Conservation (phyloP, 2,888 invertebrate genomes). For the Tetropium fuscum region DNA sequence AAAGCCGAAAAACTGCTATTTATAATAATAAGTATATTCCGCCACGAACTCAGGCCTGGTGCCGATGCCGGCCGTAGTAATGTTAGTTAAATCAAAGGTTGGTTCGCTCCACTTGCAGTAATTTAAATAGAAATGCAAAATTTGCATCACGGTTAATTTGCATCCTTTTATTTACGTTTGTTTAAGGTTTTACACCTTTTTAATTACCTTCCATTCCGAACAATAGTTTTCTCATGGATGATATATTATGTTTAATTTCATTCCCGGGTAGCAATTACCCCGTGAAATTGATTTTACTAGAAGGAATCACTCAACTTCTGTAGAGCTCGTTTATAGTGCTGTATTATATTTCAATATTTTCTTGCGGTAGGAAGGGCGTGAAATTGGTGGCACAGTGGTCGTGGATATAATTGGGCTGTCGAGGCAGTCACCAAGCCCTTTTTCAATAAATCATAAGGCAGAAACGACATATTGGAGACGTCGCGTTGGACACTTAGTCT, state of each 20-base stretch:
- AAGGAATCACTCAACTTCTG: background rate
- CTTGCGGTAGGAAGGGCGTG: constrained; percentile 12
- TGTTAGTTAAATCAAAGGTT: no score
- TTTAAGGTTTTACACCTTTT: background rate
- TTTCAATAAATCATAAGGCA: constrained; percentile 23
- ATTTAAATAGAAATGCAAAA: background rate
- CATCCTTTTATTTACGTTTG: background rate
- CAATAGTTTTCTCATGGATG: background rate
- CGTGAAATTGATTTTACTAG: constrained; percentile 15
- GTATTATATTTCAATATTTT: constrained; percentile 11
- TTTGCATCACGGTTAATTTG: background rate
- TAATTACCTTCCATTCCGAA: background rate
- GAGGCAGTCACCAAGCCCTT: constrained; percentile 7
- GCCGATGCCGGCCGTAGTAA: no score
- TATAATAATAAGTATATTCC: no score
- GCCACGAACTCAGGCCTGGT: no score
- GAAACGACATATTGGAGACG: constrained; percentile 10
- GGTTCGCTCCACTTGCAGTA: no score
- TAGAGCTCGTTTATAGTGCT: background rate
- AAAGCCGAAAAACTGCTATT: no score
- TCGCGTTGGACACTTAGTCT: constrained; percentile 9
- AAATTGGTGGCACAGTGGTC: constrained; percentile 9
- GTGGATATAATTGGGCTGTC: constrained; percentile 24
- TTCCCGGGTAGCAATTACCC: constrained; percentile 2
- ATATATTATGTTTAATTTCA: constrained; percentile 11